Conservation (phyloP, 2,888 invertebrate species). For the Xestia sexstrigata region DNA sequence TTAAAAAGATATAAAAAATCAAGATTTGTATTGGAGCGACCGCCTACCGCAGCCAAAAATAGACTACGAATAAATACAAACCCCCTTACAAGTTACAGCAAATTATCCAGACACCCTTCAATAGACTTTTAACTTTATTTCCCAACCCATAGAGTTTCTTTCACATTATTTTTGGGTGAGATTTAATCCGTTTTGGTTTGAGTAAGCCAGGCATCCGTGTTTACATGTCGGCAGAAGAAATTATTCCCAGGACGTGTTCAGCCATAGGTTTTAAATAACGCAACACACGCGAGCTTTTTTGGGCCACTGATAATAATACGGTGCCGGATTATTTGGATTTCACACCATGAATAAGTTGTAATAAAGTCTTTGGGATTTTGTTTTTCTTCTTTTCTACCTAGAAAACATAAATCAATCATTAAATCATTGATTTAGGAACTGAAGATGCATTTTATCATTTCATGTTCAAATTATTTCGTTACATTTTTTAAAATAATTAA, state of each 20-base stretch:
- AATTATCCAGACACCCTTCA: conserved; percentile 21
- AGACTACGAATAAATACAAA: conserved; percentile 77
- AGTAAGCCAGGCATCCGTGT: conserved; percentile 74
- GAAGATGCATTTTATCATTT: no score
- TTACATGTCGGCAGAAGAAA: conserved; percentile 85
- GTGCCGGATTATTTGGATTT: conserved; percentile 50
- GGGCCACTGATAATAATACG: conserved; percentile 67
- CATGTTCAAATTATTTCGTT: no score
- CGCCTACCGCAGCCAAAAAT: conserved; percentile 91
- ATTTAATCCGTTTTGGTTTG: conserved; percentile 52
- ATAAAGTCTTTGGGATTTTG: conserved; percentile 7
- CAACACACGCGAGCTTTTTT: conserved; percentile 70
- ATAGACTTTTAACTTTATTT: conserved; percentile 39
- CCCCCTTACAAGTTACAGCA: conserved; percentile 28
- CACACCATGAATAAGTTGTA: conserved; percentile 41
- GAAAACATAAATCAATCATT: no score
- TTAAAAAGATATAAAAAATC: conserved; percentile 83
- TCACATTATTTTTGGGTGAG: conserved; percentile 10
- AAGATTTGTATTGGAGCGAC: conserved; percentile 85
- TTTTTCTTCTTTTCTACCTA: neutral
- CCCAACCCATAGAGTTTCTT: neutral
- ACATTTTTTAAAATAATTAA: no score
- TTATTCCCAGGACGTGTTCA: conserved; percentile 81
- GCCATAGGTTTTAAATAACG: conserved; percentile 79
- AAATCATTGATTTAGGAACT: no score